Evolutionary conservation across 2,888 invertebrate species (phyloP), one percentile per base, ranked within the genome.

Genomic region (Physocephala rufipes): DNA sequence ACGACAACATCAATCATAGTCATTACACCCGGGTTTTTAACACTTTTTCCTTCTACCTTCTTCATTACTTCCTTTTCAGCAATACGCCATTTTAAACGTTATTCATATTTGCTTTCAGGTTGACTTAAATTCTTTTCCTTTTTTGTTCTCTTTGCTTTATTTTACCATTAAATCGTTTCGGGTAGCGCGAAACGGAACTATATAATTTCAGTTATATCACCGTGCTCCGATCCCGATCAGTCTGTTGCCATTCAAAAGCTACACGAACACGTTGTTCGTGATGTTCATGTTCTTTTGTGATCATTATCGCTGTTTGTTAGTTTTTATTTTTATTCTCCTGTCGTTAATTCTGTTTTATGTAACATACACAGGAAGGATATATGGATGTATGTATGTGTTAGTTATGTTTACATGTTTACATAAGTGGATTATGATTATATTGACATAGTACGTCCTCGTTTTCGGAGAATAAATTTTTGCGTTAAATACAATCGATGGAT

Each of bases 101-200:
- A n/a, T 49, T 19, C 19, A 4, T 49, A 12, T 49, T 49, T 49
- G 49, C 49, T 49, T 15, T 12, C 16, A n/a, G 15, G 4, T 49
- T 49, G 15, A 19, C 49, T 49, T 45, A 12, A 45, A 45, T 45
- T 45, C 12, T 45, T 45, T 45, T 45, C 45, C 15, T 45, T 15
- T 45, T 15, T 19, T 49, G 49, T 7, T 36, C 9, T 36, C 49
- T 2, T 15, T 15, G 5, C 16, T 49, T 19, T 49, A 12, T 3
- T 49, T 49, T 49, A 19, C 49, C 16, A 4, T 49, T 49, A n/a
- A 5, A n/a, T 49, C 19, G 2, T 19, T 49, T n/a, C n/a, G 19
- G 45, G n/a, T 36, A 19, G 19, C 59, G 59, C 59, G 67, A 67
- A 67, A 59, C 67, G 67, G 67, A 67, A 67, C 47, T 47, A 47